phyloP scores from a whole-genome alignment of 23 tunicate species.

The Oikopleura dioica region DNA sequence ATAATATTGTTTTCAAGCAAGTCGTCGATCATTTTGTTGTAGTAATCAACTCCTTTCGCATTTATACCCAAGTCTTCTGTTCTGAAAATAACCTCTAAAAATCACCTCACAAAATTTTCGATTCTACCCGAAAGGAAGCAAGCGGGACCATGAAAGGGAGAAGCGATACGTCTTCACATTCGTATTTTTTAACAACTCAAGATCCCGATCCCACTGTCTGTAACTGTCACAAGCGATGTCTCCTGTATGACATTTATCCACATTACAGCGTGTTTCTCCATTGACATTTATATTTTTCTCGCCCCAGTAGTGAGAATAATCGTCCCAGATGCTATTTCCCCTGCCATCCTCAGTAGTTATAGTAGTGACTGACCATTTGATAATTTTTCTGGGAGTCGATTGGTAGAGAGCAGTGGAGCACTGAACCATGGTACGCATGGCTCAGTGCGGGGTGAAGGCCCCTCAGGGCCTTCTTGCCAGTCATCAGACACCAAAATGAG shows the following conservation, averaged over 20 bases:
- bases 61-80: conserved; percentile 17
- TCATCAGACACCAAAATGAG: too few species aligned
- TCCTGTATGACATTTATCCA: conserved; percentile 27
- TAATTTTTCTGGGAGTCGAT: too few species aligned
- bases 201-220: conserved; percentile 38
- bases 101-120: too few species aligned
- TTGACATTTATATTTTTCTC: not conserved
- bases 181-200: conserved; percentile 36
- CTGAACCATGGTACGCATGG: too few species aligned
- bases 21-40: conserved; percentile 53
- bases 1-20: conserved; percentile 26
- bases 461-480: too few species aligned
- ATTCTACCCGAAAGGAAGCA: conserved; percentile 60
- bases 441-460: too few species aligned
- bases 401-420: too few species aligned
- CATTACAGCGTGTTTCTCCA: conserved; percentile 11
- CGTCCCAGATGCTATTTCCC: conserved; percentile 6
- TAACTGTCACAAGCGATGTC: conserved; percentile 74
- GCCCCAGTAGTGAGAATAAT: not conserved
- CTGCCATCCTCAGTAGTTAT: too few species aligned
- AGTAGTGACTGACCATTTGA: too few species aligned
- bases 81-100: too few species aligned
- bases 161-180: conserved; percentile 58
- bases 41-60: conserved; percentile 51
- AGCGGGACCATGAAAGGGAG: conserved; percentile 85